Conservation (phyloP, 2,797 vertebrate species). For the Euthynnus affinis region DNA sequence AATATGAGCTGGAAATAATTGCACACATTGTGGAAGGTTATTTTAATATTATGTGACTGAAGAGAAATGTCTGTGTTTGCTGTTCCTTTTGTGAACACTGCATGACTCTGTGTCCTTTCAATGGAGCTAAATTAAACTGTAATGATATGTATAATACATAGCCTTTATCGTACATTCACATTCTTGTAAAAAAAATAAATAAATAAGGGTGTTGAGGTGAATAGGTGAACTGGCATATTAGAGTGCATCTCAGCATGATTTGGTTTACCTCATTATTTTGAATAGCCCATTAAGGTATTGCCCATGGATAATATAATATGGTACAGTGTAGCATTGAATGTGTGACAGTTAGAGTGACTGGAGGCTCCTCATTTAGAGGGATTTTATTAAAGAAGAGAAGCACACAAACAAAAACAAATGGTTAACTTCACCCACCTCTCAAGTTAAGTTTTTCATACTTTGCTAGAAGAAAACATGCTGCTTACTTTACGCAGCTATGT, state of each 20-base stretch:
- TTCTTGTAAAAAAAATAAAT: conserved; percentile 16
- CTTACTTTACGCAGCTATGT: conserved; percentile 16
- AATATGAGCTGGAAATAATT: conserved; percentile 62
- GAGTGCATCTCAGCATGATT: conserved; percentile 46
- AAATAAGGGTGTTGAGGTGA: conserved; percentile 51
- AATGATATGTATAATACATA: conserved; percentile 22
- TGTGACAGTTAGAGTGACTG: conserved; percentile 35
- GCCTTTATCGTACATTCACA: conserved; percentile 48
- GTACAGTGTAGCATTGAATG: conserved; percentile 24
- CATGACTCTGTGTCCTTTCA: conserved; percentile 24
- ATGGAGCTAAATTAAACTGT: conserved; percentile 30
- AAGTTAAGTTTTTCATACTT: conserved; percentile 33
- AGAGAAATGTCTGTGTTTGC: conserved; percentile 28
- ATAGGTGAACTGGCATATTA: conserved; percentile 41
- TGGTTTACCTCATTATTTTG: conserved; percentile 61
- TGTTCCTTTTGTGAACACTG: conserved; percentile 20
- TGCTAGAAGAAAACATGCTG: conserved; percentile 12
- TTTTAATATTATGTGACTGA: conserved; percentile 54
- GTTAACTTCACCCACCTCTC: conserved; percentile 5
- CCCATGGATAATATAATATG: conserved; percentile 38
- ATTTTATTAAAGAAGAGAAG: conserved; percentile 53
- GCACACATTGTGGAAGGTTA: conserved; percentile 38
- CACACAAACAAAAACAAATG: conserved; percentile 33
- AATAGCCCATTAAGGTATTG: conserved; percentile 54
- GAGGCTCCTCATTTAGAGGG: conserved; percentile 35